Conservation (phyloP, 2,113 vertebrate genomes). For the Sturnira hondurensis region DNA sequence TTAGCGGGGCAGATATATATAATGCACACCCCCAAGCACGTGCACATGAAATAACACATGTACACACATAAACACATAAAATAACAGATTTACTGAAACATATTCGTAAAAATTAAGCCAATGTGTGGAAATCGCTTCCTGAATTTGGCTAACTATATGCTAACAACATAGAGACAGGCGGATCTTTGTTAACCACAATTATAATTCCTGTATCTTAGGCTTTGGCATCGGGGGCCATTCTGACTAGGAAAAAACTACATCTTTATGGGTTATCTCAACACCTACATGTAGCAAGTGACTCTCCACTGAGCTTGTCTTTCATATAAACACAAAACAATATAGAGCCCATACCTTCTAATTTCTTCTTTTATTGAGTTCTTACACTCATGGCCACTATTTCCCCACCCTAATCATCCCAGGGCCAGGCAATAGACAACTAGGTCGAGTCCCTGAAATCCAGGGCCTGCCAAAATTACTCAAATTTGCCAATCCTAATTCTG, state of each 20-base stretch:
- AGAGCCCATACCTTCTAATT: not conserved
- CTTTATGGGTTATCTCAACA: not conserved
- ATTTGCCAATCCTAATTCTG: not conserved
- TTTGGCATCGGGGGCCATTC: not conserved
- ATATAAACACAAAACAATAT: not conserved
- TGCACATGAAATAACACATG: not conserved
- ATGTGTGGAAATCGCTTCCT: not conserved
- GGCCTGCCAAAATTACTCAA: not conserved
- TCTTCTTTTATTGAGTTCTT: not conserved
- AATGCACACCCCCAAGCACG: not conserved
- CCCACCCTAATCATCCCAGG: not conserved
- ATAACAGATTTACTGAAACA: not conserved
- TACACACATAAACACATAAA: not conserved
- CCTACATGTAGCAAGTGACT: not conserved
- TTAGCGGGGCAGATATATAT: not conserved
- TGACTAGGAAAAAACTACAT: not conserved
- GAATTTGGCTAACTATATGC: not conserved
- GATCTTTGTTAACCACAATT: not conserved
- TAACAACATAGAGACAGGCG: not conserved
- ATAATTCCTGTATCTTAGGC: not conserved
- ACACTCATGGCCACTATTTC: too few relatives aligned
- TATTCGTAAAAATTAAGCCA: not conserved
- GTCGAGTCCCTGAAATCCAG: not conserved
- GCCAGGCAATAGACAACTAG: not conserved
- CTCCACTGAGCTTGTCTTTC: not conserved